Conservation (phyloP, 2,113 vertebrate genomes). For the Rattus rattus region DNA sequence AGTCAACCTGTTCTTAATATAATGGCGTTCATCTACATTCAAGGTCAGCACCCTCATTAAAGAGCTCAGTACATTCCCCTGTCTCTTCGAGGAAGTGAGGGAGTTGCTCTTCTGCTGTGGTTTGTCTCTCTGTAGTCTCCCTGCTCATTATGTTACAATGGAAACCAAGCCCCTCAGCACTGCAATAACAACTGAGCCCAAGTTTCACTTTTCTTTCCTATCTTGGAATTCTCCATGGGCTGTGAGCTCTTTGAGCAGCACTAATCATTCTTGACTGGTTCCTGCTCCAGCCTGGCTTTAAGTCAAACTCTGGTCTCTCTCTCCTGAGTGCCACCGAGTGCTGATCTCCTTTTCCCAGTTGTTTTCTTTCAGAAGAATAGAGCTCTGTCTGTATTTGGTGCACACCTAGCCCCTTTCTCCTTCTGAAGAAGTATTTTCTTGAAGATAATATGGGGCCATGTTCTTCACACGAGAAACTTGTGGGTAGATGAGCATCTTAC, state of each 20-base stretch:
- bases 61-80: no score
- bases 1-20: neutral
- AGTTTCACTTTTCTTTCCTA: neutral
- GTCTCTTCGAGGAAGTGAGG: neutral
- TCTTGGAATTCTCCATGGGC: neutral
- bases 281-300: neutral
- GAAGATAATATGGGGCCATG: neutral
- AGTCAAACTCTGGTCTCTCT: neutral
- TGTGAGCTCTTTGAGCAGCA: neutral
- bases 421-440: conserved; percentile 19
- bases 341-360: neutral
- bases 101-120: neutral
- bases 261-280: neutral
- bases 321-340: neutral
- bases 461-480: neutral
- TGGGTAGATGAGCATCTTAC: neutral
- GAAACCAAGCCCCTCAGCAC: neutral
- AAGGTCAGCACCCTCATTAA: neutral
- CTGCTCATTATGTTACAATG: neutral
- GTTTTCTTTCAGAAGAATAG: conserved; percentile 6
- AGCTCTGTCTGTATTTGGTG: neutral
- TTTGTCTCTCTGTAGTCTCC: neutral
- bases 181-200: neutral
- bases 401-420: neutral
- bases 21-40: no score